Percentiles rank a stretch among this genome's conserved stretches.
Evolutionary conservation across 2,888 invertebrate species (phyloP).

Genomic region (Penaeus monodon): DNA sequence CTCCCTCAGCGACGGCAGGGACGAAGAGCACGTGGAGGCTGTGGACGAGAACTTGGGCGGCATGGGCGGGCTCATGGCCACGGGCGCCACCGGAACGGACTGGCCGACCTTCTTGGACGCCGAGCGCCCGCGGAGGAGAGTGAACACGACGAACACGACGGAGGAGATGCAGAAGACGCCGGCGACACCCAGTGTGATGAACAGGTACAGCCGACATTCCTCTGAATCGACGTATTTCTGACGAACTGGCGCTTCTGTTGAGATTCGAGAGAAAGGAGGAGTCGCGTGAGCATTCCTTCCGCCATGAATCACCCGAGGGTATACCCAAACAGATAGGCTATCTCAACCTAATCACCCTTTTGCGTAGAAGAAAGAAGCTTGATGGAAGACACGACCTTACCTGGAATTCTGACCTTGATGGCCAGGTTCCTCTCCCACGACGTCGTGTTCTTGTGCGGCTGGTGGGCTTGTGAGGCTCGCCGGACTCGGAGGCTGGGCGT

Average conservation of each 20-base stretch:
- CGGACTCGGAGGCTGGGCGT: conserved; percentile 16
- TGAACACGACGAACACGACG: conserved; percentile 53
- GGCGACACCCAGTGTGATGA: conserved; percentile 62
- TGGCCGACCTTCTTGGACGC: conserved; percentile 7
- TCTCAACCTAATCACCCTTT: too few relatives aligned
- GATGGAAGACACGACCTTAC: conserved; percentile 8
- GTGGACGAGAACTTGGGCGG: background rate
- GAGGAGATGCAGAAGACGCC: conserved; percentile 57
- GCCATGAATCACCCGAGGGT: too few relatives aligned
- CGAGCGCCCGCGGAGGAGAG: conserved; percentile 42
- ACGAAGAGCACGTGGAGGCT: background rate
- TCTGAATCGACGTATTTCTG: conserved; percentile 43
- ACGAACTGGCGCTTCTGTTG: conserved; percentile 37
- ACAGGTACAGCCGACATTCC: conserved; percentile 62
- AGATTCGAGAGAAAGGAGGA: background rate
- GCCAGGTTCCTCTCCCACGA: conserved; percentile 60
- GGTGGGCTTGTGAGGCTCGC: conserved; percentile 20
- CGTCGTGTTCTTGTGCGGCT: conserved; percentile 49
- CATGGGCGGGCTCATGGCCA: conserved; percentile 9
- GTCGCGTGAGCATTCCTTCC: too few relatives aligned
- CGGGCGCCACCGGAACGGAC: conserved; percentile 12
- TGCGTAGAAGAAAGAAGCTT: too few relatives aligned
- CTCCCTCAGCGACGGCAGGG: background rate
- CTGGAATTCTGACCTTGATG: conserved; percentile 63
- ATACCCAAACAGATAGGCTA: too few relatives aligned